These are phyloP conservation scores for Eumerus sabulonum DNA, from an alignment of 2,888 invertebrate species.

Conservation along the genomic window DNA sequence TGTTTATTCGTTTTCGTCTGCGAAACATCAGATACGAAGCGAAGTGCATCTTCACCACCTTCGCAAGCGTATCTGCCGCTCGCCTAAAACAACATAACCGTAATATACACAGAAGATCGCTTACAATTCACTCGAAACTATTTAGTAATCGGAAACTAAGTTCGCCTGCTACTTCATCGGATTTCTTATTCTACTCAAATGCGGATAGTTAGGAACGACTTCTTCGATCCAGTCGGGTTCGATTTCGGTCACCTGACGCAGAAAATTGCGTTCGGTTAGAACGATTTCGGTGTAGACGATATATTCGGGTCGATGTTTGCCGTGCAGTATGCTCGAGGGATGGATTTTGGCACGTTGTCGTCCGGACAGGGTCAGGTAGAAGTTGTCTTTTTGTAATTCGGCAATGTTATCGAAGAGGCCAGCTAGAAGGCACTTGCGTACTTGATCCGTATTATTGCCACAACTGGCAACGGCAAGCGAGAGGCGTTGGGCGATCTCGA, in stretches of 20 bases:
- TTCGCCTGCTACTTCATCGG: slow-evolving; percentile 44
- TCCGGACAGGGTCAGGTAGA: slow-evolving; percentile 83
- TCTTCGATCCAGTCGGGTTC: slow-evolving; percentile 90
- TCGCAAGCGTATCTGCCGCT: not conserved
- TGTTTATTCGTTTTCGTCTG: no score
- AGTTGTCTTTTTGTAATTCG: slow-evolving; percentile 86
- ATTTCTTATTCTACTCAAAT: slow-evolving; percentile 72
- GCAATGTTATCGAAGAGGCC: slow-evolving; percentile 94
- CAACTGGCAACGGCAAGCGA: slow-evolving; percentile 84
- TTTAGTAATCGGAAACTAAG: slow-evolving; percentile 7
- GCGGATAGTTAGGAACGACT: slow-evolving; percentile 79
- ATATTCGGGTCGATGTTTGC: slow-evolving; percentile 83
- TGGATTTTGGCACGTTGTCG: slow-evolving; percentile 88
- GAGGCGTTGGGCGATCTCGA: slow-evolving; percentile 84
- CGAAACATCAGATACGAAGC: no score
- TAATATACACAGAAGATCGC: slow-evolving; percentile 40
- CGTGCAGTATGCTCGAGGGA: slow-evolving; percentile 87
- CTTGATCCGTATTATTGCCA: slow-evolving; percentile 82
- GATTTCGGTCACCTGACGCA: slow-evolving; percentile 88
- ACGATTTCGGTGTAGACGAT: slow-evolving; percentile 92
- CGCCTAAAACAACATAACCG: slow-evolving; percentile 44
- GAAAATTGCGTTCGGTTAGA: slow-evolving; percentile 90
- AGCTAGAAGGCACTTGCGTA: slow-evolving; percentile 88
- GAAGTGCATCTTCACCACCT: no score
- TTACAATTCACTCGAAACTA: slow-evolving; percentile 24